Evolutionary conservation across 2,888 invertebrate species (phyloP).

Genomic region (Plusia festucae): DNA sequence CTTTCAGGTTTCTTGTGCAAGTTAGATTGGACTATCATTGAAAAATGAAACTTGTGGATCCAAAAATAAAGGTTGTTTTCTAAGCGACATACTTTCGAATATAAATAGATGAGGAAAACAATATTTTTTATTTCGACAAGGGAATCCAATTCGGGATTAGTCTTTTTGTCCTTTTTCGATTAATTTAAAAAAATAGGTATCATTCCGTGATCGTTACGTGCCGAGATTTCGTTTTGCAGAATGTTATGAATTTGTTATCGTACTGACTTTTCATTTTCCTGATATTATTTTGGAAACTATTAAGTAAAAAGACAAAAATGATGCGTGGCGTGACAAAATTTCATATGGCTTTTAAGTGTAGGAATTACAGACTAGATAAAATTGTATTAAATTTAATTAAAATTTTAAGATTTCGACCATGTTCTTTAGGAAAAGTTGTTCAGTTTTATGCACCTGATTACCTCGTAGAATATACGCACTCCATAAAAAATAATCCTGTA

Average conservation of each 20-base stretch:
- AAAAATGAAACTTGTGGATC: not conserved
- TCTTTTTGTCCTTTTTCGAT: conserved; percentile 1
- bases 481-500: no score
- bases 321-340: no score
- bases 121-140: conserved; percentile 1
- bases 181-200: conserved; percentile 4
- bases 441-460: no score
- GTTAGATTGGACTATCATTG: not conserved
- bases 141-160: not conserved
- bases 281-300: no score
- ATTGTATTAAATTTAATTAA: no score
- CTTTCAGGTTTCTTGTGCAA: not conserved
- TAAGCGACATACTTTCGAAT: not conserved
- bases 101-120: conserved; percentile 1
- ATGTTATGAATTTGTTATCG: not conserved
- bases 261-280: not conserved
- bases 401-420: no score
- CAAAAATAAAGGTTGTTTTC: not conserved
- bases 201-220: not conserved
- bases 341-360: no score
- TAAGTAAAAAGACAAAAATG: no score
- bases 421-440: no score
- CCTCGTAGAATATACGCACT: no score
- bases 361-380: no score
- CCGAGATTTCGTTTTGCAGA: not conserved